phyloP scores from a whole-genome alignment of 2,888 invertebrate genomes.

The Yponomeuta evonymella region DNA sequence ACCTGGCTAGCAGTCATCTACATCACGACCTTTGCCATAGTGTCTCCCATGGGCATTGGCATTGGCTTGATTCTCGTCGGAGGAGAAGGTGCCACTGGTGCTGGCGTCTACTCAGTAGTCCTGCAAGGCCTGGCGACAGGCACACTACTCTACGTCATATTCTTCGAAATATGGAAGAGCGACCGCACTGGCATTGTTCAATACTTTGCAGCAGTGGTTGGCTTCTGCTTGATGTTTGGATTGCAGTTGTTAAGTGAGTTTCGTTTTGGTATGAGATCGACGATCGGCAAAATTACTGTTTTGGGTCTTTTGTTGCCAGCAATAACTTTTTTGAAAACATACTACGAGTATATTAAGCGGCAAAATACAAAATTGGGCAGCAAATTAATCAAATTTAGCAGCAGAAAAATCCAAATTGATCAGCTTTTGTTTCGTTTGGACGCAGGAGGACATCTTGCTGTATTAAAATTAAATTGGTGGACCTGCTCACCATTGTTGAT shows the following conservation, averaged over 20 bases:
- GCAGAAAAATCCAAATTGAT: too few relatives aligned
- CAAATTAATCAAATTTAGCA: too few relatives aligned
- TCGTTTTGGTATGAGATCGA: background rate
- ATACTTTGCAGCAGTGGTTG: conserved; percentile 79
- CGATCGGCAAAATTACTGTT: too few relatives aligned
- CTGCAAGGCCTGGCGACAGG: conserved; percentile 93
- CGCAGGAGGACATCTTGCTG: too few relatives aligned
- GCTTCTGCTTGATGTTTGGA: conserved; percentile 85
- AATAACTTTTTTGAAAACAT: too few relatives aligned
- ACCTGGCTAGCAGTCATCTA: conserved; percentile 78
- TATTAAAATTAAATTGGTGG: too few relatives aligned
- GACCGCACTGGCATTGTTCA: conserved; percentile 78
- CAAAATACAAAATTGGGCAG: too few relatives aligned
- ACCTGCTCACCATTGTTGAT: too few relatives aligned
- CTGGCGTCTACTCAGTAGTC: conserved; percentile 79
- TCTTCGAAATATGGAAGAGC: conserved; percentile 90
- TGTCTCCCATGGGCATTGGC: conserved; percentile 88
- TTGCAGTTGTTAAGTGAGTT: conserved; percentile 78
- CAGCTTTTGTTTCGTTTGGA: too few relatives aligned
- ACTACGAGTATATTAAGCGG: too few relatives aligned
- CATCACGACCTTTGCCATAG: conserved; percentile 84
- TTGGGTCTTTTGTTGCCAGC: too few relatives aligned
- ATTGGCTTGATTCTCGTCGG: conserved; percentile 82
- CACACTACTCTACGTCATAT: conserved; percentile 96
- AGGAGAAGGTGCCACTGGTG: conserved; percentile 72